Conservation (phyloP, 2,888 invertebrate genomes). For the Conistra vaccinii region DNA sequence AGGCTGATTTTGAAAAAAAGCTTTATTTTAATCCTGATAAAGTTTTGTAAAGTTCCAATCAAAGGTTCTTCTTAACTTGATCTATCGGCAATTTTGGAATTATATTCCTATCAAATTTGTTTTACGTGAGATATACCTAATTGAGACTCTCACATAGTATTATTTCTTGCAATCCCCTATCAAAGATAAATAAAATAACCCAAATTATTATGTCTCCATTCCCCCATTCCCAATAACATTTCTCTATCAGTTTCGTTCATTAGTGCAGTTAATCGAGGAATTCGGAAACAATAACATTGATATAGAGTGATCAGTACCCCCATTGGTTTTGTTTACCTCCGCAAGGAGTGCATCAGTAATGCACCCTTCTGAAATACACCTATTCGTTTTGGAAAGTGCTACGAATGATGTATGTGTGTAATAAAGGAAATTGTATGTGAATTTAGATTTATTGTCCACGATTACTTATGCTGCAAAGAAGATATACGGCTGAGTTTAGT, state of each 20-base stretch:
- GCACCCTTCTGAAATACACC: conserved; percentile 81
- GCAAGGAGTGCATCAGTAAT: conserved; percentile 81
- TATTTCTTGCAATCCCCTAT: neutral
- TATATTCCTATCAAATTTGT: neutral
- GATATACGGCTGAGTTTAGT: conserved; percentile 46
- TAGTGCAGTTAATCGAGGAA: conserved; percentile 67
- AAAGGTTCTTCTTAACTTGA: neutral
- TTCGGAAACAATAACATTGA: conserved; percentile 74
- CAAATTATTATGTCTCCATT: conserved; percentile 10
- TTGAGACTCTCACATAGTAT: neutral
- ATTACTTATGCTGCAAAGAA: conserved; percentile 55
- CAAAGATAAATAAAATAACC: conserved; percentile 19
- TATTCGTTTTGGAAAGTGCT: conserved; percentile 79
- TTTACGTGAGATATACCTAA: neutral
- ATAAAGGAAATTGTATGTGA: conserved; percentile 79
- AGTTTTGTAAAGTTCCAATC: neutral
- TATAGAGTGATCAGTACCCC: conserved; percentile 75
- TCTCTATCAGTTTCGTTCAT: conserved; percentile 68
- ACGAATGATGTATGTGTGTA: conserved; percentile 80
- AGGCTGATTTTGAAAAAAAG: neutral
- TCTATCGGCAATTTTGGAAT: neutral
- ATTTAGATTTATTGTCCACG: conserved; percentile 81
- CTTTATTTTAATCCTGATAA: neutral
- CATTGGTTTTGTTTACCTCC: conserved; percentile 72
- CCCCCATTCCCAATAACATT: conserved; percentile 57